These are phyloP conservation scores for Pterocles gutturalis DNA, from an alignment of 2,113 vertebrate species.

Conservation along the genomic window DNA sequence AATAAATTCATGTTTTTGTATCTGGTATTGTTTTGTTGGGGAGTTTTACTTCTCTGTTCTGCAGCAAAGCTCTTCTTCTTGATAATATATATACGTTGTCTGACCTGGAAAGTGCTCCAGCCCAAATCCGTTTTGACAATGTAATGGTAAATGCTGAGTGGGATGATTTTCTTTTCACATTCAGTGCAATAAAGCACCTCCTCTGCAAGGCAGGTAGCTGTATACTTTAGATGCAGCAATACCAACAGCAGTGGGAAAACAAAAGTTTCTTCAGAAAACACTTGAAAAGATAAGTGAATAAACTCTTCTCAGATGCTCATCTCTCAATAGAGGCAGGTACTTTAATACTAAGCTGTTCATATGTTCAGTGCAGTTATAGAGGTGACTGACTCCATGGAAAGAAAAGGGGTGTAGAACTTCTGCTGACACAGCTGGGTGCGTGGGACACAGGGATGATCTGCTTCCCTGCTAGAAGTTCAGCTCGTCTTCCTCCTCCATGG, in stretches of 20 bases:
- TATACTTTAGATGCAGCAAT: background rate
- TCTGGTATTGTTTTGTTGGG: background rate
- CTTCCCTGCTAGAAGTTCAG: background rate
- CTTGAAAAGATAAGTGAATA: background rate
- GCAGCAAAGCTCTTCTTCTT: background rate
- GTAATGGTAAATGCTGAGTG: background rate
- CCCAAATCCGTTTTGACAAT: background rate
- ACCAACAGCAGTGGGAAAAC: background rate
- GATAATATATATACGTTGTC: background rate
- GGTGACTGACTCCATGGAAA: background rate
- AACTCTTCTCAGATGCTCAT: background rate
- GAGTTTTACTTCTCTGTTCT: background rate
- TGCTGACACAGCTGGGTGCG: background rate
- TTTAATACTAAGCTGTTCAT: background rate
- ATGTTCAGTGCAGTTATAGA: background rate
- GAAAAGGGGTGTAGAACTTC: background rate
- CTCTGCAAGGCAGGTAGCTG: background rate
- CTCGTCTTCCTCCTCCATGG: background rate
- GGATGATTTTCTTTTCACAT: background rate
- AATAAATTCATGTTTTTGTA: background rate
- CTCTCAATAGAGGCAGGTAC: background rate
- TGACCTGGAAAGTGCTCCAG: background rate
- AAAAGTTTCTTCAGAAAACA: background rate
- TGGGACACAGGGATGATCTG: background rate
- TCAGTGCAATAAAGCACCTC: background rate